Evolutionary conservation across 2,113 vertebrate species (phyloP).

Genomic region (Tachuris rubrigastra): DNA sequence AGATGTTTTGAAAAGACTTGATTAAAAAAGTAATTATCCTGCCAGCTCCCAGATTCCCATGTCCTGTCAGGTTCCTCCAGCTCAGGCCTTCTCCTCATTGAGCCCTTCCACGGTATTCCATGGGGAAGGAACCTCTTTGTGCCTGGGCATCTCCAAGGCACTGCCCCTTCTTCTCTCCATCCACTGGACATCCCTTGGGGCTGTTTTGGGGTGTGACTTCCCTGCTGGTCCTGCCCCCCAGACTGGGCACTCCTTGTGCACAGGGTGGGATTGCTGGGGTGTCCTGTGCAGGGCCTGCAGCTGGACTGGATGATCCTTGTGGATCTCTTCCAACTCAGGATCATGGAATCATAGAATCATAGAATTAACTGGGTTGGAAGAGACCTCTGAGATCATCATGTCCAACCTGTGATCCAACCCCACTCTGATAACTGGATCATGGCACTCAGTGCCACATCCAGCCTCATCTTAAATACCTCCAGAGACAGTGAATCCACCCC

Average conservation of each 20-base stretch:
- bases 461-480: too few relatives aligned
- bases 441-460: too few relatives aligned
- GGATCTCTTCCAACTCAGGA: neutral
- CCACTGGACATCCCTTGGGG: neutral
- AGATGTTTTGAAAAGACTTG: slow-evolving; percentile 65
- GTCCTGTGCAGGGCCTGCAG: neutral
- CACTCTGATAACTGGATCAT: too few relatives aligned
- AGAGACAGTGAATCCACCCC: too few relatives aligned
- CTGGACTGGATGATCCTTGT: fast-evolving
- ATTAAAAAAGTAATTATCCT: slow-evolving; percentile 72
- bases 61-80: neutral
- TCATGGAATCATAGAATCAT: too few relatives aligned
- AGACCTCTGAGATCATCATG: too few relatives aligned
- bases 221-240: neutral
- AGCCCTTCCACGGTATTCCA: neutral
- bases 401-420: too few relatives aligned
- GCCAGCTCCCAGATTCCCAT: neutral
- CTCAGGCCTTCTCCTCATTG: fast-evolving
- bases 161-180: neutral
- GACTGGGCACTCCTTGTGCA: fast-evolving
- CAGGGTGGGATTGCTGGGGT: neutral
- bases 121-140: neutral
- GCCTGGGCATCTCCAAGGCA: neutral
- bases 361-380: too few relatives aligned
- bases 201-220: neutral